Percentiles rank a stretch among this genome's conserved stretches.
These are phyloP conservation scores for Thecocarcelia acutangulata DNA, from an alignment of 2,888 invertebrate species.

Conservation along the genomic window DNA sequence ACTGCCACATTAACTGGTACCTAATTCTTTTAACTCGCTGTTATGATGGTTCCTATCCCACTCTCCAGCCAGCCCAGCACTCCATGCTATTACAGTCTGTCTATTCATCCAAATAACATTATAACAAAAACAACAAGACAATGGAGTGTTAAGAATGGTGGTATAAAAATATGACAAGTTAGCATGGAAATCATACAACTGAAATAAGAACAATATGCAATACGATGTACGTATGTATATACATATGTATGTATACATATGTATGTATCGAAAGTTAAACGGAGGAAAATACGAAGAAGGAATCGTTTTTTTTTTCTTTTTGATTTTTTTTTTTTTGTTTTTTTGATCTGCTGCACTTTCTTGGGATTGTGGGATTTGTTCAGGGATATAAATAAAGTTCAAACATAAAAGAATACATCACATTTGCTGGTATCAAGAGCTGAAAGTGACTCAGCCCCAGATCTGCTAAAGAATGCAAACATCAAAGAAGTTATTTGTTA, in stretches of 20 bases:
- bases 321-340: neutral
- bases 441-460: constrained; percentile 36
- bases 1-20: constrained; percentile 38
- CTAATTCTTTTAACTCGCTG: constrained; percentile 1
- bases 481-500: neutral
- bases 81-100: constrained; percentile 1
- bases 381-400: constrained; percentile 51
- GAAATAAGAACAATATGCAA: constrained; percentile 21
- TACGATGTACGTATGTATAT: too few relatives aligned
- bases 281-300: neutral
- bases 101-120: constrained; percentile 45
- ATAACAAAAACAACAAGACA: constrained; percentile 28
- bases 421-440: constrained; percentile 35
- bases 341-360: constrained; percentile 25
- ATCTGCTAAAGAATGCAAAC: neutral
- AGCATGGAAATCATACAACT: constrained; percentile 59
- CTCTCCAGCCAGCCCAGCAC: constrained; percentile 2
- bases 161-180: constrained; percentile 68
- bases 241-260: too few relatives aligned
- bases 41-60: constrained; percentile 7
- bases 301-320: neutral
- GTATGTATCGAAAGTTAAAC: neutral
- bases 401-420: constrained; percentile 57
- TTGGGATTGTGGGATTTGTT: constrained; percentile 66
- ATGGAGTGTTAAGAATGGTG: constrained; percentile 66